Evolutionary conservation across 2,888 invertebrate genomes (phyloP).

Genomic region (Lydus trimaculatus): DNA sequence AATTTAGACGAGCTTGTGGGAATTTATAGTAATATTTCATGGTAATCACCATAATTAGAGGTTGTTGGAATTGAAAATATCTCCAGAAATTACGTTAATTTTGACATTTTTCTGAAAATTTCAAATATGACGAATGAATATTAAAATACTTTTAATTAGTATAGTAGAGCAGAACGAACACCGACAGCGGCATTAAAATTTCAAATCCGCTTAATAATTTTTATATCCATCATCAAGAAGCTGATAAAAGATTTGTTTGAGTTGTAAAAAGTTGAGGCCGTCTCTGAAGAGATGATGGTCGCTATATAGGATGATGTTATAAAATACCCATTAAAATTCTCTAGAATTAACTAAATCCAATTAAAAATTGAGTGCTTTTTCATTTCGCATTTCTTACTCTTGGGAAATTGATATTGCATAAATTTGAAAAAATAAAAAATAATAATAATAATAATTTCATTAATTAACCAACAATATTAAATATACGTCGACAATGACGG

Average conservation of each 20-base stretch:
- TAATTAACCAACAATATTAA: constrained; percentile 14
- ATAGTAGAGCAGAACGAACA: constrained; percentile 41
- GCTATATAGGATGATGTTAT: constrained; percentile 51
- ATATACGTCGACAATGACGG: constrained; percentile 29
- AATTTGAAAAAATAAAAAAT: constrained; percentile 52
- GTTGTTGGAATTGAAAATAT: not conserved
- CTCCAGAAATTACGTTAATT: not conserved
- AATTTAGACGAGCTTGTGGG: not conserved
- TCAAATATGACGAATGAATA: constrained; percentile 29
- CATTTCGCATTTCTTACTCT: constrained; percentile 54
- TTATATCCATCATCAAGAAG: constrained; percentile 52
- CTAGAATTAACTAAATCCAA: constrained; percentile 63
- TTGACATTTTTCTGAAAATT: not conserved
- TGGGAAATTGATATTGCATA: constrained; percentile 48
- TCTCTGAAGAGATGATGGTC: constrained; percentile 41
- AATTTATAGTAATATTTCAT: not conserved
- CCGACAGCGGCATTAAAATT: constrained; percentile 56
- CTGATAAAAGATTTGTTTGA: constrained; percentile 59
- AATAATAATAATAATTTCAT: constrained; percentile 46
- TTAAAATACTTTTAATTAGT: constrained; percentile 49
- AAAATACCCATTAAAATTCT: constrained; percentile 63
- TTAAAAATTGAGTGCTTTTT: constrained; percentile 65
- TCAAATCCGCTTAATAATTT: constrained; percentile 56
- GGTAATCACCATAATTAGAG: not conserved
- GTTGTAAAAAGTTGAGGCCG: constrained; percentile 56